These are phyloP conservation scores for Caenorhabditis doughertyi DNA, from an alignment of 2,888 invertebrate genomes.

Conservation along the genomic window DNA sequence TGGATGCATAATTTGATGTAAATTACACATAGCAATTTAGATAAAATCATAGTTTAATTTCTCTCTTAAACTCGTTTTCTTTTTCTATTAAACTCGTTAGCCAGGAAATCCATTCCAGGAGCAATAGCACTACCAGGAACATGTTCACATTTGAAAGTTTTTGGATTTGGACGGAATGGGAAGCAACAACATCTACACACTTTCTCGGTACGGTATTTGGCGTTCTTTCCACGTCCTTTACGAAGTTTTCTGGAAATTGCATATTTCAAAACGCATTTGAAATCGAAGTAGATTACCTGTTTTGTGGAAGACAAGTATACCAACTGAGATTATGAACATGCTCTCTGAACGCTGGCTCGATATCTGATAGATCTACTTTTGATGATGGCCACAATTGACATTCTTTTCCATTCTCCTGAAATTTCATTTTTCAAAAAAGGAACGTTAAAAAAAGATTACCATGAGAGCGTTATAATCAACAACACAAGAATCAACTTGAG, in stretches of 20 bases:
- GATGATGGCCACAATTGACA: constrained; percentile 80
- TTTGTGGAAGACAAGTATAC: constrained; percentile 80
- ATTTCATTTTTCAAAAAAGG: background rate
- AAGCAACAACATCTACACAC: constrained; percentile 82
- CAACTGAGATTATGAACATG: constrained; percentile 77
- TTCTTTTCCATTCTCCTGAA: constrained; percentile 78
- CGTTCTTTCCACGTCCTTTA: constrained; percentile 65
- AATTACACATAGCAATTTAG: constrained; percentile 19
- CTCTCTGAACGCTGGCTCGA: constrained; percentile 78
- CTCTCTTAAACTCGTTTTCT: constrained; percentile 12
- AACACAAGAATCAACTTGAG: constrained; percentile 78
- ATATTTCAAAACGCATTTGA: background rate
- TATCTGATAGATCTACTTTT: constrained; percentile 75
- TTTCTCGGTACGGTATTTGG: constrained; percentile 74
- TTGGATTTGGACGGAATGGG: constrained; percentile 81
- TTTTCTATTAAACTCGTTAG: constrained; percentile 36
- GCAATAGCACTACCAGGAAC: constrained; percentile 73
- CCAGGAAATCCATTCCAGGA: constrained; percentile 74
- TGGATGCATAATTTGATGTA: constrained; percentile 41
- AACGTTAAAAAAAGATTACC: constrained; percentile 30
- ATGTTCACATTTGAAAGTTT: constrained; percentile 81
- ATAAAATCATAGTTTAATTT: constrained; percentile 11
- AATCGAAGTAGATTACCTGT: constrained; percentile 64
- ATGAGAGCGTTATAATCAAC: constrained; percentile 78
- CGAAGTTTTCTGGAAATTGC: constrained; percentile 65